phyloP scores from a whole-genome alignment of 2,113 vertebrate species.

The Corvus moneduloides region DNA sequence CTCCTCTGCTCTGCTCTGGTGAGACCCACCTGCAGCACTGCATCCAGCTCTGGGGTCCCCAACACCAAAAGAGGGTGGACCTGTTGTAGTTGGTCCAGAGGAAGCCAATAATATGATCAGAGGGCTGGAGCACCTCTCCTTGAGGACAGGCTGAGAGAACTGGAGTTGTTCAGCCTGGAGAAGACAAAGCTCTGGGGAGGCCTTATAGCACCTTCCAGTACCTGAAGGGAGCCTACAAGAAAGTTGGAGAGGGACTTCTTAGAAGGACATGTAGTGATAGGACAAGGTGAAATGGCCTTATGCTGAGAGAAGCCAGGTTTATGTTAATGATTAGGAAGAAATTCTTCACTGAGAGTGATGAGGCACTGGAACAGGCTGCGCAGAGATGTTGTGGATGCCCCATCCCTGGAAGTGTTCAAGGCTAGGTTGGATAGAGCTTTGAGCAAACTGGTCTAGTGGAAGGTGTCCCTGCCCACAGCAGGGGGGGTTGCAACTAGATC shows the following conservation, averaged over 20 bases:
- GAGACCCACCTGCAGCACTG: neutral
- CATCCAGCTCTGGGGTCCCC: neutral
- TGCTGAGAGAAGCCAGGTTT: neutral
- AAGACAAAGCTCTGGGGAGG: neutral
- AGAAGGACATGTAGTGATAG: no score
- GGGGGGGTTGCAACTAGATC: fast-evolving
- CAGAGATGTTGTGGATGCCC: neutral
- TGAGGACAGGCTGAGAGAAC: neutral
- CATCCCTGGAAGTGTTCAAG: neutral
- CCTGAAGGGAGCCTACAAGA: neutral
- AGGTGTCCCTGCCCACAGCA: neutral
- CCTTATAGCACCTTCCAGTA: neutral
- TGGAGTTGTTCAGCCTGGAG: neutral
- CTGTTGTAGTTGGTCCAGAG: neutral
- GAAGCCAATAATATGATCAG: neutral
- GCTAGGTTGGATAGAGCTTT: neutral
- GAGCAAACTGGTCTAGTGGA: neutral
- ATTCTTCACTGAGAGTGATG: neutral
- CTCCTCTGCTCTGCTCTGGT: neutral
- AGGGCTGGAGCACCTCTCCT: neutral
- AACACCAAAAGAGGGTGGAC: fast-evolving
- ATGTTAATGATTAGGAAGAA: neutral
- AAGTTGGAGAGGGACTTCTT: neutral
- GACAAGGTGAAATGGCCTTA: neutral
- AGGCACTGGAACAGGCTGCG: neutral